These are phyloP conservation scores for Eidolon helvum DNA, from an alignment of 2,113 vertebrate genomes.

Conservation along the genomic window DNA sequence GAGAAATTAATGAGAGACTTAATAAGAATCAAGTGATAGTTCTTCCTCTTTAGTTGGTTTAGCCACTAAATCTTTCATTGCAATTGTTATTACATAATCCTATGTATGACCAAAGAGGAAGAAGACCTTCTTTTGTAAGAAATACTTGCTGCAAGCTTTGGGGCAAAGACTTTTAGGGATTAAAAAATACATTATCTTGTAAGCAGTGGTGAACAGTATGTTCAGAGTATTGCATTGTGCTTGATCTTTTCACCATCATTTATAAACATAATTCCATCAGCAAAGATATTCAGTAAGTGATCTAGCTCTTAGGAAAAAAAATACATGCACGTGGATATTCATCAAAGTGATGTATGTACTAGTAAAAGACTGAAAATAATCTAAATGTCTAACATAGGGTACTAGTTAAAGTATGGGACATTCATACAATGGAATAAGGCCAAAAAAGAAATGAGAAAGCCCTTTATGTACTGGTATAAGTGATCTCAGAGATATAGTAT, in stretches of 20 bases:
- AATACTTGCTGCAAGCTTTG: not conserved
- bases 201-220: not conserved
- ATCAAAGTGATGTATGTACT: not conserved
- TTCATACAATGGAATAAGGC: not conserved
- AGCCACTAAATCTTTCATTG: not conserved
- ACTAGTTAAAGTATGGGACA: not conserved
- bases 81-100: not conserved
- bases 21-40: not conserved
- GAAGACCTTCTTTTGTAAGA: not conserved
- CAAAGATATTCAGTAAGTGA: not conserved
- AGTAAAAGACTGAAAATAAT: not conserved
- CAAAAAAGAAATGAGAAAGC: not conserved
- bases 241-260: constrained; percentile 4
- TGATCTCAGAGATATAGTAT: not conserved
- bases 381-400: not conserved
- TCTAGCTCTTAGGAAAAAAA: not conserved
- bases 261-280: not conserved
- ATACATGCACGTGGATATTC: not conserved
- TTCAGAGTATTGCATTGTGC: not conserved
- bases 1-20: not conserved
- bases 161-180: not conserved
- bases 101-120: not conserved
- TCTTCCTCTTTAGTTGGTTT: not conserved
- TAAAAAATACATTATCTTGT: not conserved
- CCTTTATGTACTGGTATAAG: not conserved